A percentile compares a stretch with the other conserved stretches of the same genome.
Evolutionary conservation across 2,113 vertebrate species (phyloP).

Genomic region (Ellobius talpinus): DNA sequence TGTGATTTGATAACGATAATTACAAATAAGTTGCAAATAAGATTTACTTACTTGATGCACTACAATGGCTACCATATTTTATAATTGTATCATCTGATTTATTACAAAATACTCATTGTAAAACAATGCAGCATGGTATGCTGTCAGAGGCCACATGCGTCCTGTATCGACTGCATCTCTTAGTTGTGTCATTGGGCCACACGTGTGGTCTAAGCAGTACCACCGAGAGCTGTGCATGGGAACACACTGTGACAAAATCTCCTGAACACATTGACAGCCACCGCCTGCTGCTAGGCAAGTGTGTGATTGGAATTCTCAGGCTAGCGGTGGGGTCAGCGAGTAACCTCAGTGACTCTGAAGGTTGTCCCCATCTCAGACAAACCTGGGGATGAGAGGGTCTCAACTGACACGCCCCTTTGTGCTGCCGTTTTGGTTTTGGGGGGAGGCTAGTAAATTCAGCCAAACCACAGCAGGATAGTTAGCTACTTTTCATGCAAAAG

Average conservation of each 20-base stretch:
- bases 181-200: background rate
- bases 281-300: background rate
- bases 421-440: background rate
- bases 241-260: background rate
- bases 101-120: background rate
- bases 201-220: too few relatives aligned
- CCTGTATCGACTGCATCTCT: background rate
- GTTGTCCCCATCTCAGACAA: background rate
- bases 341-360: background rate
- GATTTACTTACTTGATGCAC: background rate
- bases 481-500: background rate
- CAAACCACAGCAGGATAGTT: background rate
- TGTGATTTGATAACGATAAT: background rate
- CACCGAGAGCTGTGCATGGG: background rate
- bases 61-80: background rate
- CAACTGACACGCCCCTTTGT: background rate
- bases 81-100: background rate
- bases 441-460: background rate
- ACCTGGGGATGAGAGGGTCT: background rate
- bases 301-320: background rate
- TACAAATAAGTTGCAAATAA: background rate
- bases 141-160: background rate
- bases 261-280: too few relatives aligned
- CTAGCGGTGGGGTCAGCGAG: background rate
- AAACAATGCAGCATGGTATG: background rate